Evolutionary conservation across 37 sponge, comb jelly and placozoan genomes (phyloP), one percentile per base, ranked within the genome.

Genomic region (Ephydatia muelleri): DNA sequence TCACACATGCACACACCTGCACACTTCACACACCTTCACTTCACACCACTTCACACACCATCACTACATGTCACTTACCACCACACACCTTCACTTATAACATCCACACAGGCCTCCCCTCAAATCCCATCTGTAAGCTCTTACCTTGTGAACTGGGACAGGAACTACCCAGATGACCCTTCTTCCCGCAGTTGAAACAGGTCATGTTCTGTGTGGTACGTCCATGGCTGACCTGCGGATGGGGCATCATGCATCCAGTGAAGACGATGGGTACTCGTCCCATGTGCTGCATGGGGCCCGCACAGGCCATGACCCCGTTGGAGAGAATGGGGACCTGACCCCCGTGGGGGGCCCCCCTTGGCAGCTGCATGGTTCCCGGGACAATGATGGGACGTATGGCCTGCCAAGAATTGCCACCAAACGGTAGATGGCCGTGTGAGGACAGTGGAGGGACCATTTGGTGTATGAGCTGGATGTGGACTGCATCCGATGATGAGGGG

Each of bases 121-220:
- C 57, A 57, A 14, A 57, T 16, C 16, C n/a, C n/a, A n/a, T n/a
- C n/a, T n/a, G n/a, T n/a, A n/a, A n/a, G n/a, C 57, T 57, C 57
- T 57, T 21, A 14, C 57, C 57, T 57, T 57, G 57, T 14, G 57
- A 11, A 38, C 80, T 83, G n/a, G 82, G 75, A 35, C 93, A 92
- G 23, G 80, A 37, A 27, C 3, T 49, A 0, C 90, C 93, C 3
- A 72, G 70, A 81, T 93, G 93, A 30, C 93, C 93, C 36, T 65
- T 75, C 83, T 83, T 86, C 13, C 93, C 93, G 83, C 93, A 93
- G 75, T 89, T 89, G 70, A 67, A 93, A 66, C 93, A 93, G n/a
- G 82, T 68, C 38, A 68, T 65, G 57, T 68, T 25, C 32, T 22
- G 68, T 72, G 57, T 57, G 19, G 57, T 57, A 14, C 57, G 57